phyloP scores from a whole-genome alignment of 1,140 invertebrate genomes.

The Drosophila burlai region DNA sequence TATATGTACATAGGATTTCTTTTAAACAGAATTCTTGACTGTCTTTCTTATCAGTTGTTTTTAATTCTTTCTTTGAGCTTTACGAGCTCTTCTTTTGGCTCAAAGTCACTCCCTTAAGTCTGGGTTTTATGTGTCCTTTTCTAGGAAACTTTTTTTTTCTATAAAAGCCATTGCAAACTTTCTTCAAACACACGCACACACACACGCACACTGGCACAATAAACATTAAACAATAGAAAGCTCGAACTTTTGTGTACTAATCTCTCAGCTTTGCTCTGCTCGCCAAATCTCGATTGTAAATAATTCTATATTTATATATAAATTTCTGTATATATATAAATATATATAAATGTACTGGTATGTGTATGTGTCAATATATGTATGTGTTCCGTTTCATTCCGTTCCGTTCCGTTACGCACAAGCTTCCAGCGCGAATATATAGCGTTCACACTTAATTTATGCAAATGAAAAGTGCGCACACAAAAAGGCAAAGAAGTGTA shows the following conservation, averaged over 20 bases:
- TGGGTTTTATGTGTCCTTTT: constrained; percentile 36
- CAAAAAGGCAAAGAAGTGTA: constrained; percentile 22
- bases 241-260: constrained; percentile 32
- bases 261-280: constrained; percentile 37
- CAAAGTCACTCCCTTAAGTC: constrained; percentile 6
- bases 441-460: constrained; percentile 53
- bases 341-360: constrained; percentile 24
- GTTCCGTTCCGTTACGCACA: constrained; percentile 44
- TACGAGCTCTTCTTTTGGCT: constrained; percentile 6
- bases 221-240: constrained; percentile 29
- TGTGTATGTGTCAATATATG: constrained; percentile 46
- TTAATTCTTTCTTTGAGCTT: constrained; percentile 1
- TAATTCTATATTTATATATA: constrained; percentile 28
- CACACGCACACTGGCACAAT: constrained; percentile 20
- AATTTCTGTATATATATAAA: constrained; percentile 3
- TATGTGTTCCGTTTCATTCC: constrained; percentile 25
- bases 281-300: constrained; percentile 36
- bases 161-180: constrained; percentile 30
- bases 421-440: constrained; percentile 25
- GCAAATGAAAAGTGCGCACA: constrained; percentile 63
- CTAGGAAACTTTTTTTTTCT: neutral
- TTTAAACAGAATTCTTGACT: neutral
- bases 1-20: neutral
- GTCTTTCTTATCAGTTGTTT: neutral
- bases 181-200: constrained; percentile 4